Evolutionary conservation across 2,797 vertebrate species (phyloP).

Genomic region (Chloroceryle amazona): DNA sequence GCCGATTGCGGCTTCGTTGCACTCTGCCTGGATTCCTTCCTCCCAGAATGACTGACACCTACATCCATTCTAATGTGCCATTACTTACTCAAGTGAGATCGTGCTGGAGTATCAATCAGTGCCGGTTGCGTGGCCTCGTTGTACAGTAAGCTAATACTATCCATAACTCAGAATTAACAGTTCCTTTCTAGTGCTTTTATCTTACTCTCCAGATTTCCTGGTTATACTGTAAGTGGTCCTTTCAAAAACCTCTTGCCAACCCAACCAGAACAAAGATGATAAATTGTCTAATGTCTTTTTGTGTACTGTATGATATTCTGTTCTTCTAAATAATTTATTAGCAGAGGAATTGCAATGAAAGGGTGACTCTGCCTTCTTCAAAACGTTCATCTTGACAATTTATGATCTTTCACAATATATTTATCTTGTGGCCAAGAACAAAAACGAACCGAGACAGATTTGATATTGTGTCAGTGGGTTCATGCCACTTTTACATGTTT

Average conservation of each 20-base stretch:
- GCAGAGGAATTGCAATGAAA: neutral
- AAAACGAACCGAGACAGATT: neutral
- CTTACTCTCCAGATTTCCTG: neutral
- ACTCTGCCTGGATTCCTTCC: neutral
- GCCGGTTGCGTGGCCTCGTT: fast-evolving
- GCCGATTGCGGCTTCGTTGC: fast-evolving
- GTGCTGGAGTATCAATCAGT: neutral
- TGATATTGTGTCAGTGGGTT: neutral
- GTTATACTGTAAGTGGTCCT: neutral
- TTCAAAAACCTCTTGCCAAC: neutral
- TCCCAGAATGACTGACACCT: neutral
- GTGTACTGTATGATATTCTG: neutral
- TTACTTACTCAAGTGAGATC: neutral
- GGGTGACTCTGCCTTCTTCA: neutral
- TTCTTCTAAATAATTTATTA: constrained; percentile 50
- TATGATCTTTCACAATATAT: constrained; percentile 7
- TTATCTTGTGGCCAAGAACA: neutral
- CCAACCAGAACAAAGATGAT: neutral
- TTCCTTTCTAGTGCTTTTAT: neutral
- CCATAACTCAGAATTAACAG: neutral
- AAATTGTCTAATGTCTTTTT: neutral
- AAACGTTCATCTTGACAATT: neutral
- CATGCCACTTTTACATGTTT: neutral
- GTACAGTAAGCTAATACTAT: neutral
- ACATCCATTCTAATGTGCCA: fast-evolving